Evolutionary conservation across 2,797 vertebrate species (phyloP).

Genomic region (Karalla daura): DNA sequence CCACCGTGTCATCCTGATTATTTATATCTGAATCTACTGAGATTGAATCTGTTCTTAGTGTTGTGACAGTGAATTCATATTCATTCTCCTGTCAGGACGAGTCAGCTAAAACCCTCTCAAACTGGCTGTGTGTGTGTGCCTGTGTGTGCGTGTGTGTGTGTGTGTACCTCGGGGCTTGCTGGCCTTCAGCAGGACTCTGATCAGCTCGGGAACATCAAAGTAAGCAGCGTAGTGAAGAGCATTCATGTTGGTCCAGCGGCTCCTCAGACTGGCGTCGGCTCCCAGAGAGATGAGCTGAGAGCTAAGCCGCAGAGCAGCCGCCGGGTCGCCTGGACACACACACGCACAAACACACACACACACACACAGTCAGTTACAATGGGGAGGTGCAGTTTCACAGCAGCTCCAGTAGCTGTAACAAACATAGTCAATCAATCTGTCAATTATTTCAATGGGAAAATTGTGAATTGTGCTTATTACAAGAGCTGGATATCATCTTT

Average conservation of each 20-base stretch:
- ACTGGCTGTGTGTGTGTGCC: too few relatives aligned
- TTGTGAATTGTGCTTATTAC: too few relatives aligned
- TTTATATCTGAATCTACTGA: too few relatives aligned
- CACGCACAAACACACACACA: fast-evolving
- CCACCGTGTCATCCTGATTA: too few relatives aligned
- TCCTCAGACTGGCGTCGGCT: constrained; percentile 90
- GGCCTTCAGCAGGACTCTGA: constrained; percentile 89
- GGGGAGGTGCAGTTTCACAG: background rate
- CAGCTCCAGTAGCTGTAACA: too few relatives aligned
- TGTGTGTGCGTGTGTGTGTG: background rate
- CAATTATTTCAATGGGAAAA: too few relatives aligned
- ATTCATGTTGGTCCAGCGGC: constrained; percentile 97
- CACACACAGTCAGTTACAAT: fast-evolving
- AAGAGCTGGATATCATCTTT: too few relatives aligned
- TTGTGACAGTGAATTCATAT: too few relatives aligned
- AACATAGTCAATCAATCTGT: too few relatives aligned
- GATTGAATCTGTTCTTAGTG: too few relatives aligned
- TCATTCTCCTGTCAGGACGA: too few relatives aligned
- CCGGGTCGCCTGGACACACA: constrained; percentile 92
- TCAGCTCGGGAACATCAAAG: constrained; percentile 92
- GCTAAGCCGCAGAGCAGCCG: constrained; percentile 88
- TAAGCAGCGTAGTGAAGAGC: constrained; percentile 94
- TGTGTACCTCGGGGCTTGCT: constrained; percentile 86
- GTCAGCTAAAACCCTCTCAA: too few relatives aligned
- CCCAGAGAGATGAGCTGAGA: constrained; percentile 89